A percentile compares a stretch with the other conserved stretches of the same genome.
phyloP scores from a whole-genome alignment of 1,140 invertebrate genomes.

The Drosophila funebris region DNA sequence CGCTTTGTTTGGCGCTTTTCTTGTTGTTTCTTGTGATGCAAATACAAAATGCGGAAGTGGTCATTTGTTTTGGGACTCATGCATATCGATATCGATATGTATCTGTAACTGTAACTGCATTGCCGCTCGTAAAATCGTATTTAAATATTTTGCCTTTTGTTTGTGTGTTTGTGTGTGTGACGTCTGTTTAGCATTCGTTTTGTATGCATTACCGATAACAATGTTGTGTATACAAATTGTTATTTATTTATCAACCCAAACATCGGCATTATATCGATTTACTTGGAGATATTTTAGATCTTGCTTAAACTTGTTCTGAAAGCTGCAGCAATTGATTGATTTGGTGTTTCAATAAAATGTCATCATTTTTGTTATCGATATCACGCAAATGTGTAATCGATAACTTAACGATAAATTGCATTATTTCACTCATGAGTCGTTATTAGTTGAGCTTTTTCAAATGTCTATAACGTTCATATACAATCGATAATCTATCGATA shows the following conservation, averaged over 20 bases:
- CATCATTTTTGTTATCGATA: not conserved
- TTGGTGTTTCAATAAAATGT: not conserved
- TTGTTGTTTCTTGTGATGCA: slow-evolving; percentile 32
- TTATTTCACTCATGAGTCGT: too few species aligned
- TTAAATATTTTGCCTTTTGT: slow-evolving; percentile 22
- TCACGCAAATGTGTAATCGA: not conserved
- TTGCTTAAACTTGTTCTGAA: too few species aligned
- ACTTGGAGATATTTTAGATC: too few species aligned
- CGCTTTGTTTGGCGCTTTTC: not conserved
- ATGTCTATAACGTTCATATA: too few species aligned
- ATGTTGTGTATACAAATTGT: not conserved
- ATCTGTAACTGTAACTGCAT: slow-evolving; percentile 29
- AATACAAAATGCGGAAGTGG: slow-evolving; percentile 52
- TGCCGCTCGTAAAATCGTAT: slow-evolving; percentile 1
- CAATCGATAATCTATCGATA: not conserved
- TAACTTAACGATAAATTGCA: not conserved
- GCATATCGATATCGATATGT: slow-evolving; percentile 69
- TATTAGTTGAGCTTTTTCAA: too few species aligned
- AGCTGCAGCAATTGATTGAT: too few species aligned
- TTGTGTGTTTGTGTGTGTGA: not conserved
- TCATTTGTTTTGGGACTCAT: slow-evolving; percentile 47
- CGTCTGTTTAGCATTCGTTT: slow-evolving; percentile 20
- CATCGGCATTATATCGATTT: not conserved
- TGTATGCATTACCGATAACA: not conserved
- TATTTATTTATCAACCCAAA: not conserved